Evolutionary conservation across 2,113 vertebrate genomes (phyloP), one percentile per base, ranked within the genome.

Genomic region (Microcebus murinus): DNA sequence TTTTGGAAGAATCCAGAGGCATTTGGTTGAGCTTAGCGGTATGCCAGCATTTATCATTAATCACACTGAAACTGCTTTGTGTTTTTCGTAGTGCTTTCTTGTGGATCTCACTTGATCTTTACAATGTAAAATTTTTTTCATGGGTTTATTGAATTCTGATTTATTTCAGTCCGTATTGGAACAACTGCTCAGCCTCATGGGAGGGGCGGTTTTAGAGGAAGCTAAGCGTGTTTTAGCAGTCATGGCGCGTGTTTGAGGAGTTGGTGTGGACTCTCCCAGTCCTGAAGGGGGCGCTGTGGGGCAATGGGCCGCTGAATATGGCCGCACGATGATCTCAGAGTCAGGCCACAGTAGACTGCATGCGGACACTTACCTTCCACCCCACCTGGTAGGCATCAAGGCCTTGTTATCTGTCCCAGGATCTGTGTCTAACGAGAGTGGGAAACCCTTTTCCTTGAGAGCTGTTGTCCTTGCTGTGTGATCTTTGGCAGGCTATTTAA

Each of bases 1-100:
- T 90, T 42, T 18, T 39, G 59, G 94, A 91, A 95, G 70, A 45
- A 84, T 48, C 81, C n/a, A 20, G 65, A 89, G 61, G 80, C 77
- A 23, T 39, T 65, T 42, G 27, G 45, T 57, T 36, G 31, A 74
- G 63, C 11, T 70, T 61, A 36, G 79, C 0, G 0, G 36, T 61
- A 17, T 48, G 80, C 15, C 29, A 14, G 52, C 20, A 14, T 55
- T 86, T 74, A 48, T 87, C 50, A 59, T 34, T 85, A 34, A 95
- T 57, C 48, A 71, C 3, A 1, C 55, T 21, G n/a, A 74, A 92
- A 74, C 27, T 5, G 61, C 59, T 86, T 79, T 83, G 34, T n/a
- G 12, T 42, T 88, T 92, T 91, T 45, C 25, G n/a, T 2, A 23
- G 50, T 23, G n/a, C 55, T 91, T 90, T 85, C 77, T 48, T 80